A percentile compares a stretch with the other conserved stretches of the same genome.
Evolutionary conservation across 2,888 invertebrate genomes (phyloP).

Genomic region (Acleris literana): DNA sequence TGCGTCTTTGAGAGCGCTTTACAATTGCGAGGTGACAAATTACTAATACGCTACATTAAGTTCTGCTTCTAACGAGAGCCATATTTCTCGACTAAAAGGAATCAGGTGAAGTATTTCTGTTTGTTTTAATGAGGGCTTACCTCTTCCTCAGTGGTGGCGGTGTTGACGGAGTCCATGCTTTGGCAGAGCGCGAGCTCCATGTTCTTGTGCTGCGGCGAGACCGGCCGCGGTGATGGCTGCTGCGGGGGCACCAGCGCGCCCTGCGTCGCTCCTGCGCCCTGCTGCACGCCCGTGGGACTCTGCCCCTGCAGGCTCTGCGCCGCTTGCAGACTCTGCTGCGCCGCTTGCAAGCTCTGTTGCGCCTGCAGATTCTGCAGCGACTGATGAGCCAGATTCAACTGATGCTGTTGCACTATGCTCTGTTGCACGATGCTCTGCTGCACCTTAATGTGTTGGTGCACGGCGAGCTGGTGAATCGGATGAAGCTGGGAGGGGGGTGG

Average conservation of each 20-base stretch:
- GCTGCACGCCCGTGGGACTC: conserved; percentile 66
- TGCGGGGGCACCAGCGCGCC: conserved; percentile 77
- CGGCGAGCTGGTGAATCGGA: conserved; percentile 76
- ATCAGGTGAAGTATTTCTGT: no score
- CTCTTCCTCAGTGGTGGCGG: conserved; percentile 98
- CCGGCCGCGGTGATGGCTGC: conserved; percentile 72
- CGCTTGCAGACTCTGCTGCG: conserved; percentile 61
- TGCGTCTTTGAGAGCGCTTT: conserved; percentile 63
- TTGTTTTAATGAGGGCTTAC: conserved; percentile 80
- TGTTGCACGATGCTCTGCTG: conserved; percentile 79
- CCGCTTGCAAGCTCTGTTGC: conserved; percentile 64
- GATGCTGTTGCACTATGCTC: conserved; percentile 79
- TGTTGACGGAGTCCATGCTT: conserved; percentile 99
- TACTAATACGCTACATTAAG: conserved; percentile 66
- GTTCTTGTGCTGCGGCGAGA: conserved; percentile 76
- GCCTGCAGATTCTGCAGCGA: conserved; percentile 74
- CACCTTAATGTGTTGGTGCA: conserved; percentile 79
- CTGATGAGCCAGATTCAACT: conserved; percentile 77
- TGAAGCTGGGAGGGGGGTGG: conserved; percentile 75
- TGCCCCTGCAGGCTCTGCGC: conserved; percentile 61
- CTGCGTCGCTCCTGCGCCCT: conserved; percentile 67
- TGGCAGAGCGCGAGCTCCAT: conserved; percentile 92
- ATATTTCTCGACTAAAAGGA: no score
- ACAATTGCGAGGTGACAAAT: conserved; percentile 74
- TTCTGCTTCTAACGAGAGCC: conserved; percentile 43